Evolutionary conservation across 2,888 invertebrate genomes (phyloP).

Genomic region (Drosophila nigricruria): DNA sequence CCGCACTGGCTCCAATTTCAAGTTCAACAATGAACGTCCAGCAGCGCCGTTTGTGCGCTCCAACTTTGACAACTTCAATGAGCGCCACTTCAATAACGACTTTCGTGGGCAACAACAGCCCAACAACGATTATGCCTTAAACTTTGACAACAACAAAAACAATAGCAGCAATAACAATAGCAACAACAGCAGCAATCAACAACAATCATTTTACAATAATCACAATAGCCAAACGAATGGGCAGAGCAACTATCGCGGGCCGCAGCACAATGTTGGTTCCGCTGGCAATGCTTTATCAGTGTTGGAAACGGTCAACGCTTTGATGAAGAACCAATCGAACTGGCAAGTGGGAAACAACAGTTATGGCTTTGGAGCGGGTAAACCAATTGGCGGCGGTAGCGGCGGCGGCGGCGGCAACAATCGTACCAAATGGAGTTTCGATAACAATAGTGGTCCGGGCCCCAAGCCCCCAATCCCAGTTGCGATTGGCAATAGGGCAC

Average conservation of each 20-base stretch:
- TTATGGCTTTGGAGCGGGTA: conserved; percentile 17
- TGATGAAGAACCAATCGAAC: conserved; percentile 31
- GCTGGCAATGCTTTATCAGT: conserved; percentile 15
- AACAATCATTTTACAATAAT: conserved; percentile 23
- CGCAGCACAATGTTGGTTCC: neutral
- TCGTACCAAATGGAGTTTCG: conserved; percentile 23
- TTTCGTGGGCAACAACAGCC: conserved; percentile 29
- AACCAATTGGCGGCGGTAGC: neutral
- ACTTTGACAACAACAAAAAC: conserved; percentile 31
- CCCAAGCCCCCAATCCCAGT: neutral
- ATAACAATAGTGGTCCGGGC: neutral
- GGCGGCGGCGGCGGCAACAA: neutral
- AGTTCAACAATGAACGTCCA: conserved; percentile 33
- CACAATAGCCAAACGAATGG: conserved; percentile 6
- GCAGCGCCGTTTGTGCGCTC: conserved; percentile 14
- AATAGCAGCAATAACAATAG: conserved; percentile 25
- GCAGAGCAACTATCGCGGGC: conserved; percentile 33
- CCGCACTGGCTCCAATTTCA: conserved; percentile 25
- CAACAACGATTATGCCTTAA: conserved; percentile 6
- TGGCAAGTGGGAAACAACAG: conserved; percentile 51
- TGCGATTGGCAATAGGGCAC: conserved; percentile 20
- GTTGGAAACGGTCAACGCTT: conserved; percentile 41
- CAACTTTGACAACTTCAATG: conserved; percentile 27
- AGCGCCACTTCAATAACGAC: conserved; percentile 26
- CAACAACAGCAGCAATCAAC: conserved; percentile 15